These are phyloP conservation scores for Triplophysa siluroides DNA, from an alignment of 2,113 vertebrate genomes.

Conservation along the genomic window DNA sequence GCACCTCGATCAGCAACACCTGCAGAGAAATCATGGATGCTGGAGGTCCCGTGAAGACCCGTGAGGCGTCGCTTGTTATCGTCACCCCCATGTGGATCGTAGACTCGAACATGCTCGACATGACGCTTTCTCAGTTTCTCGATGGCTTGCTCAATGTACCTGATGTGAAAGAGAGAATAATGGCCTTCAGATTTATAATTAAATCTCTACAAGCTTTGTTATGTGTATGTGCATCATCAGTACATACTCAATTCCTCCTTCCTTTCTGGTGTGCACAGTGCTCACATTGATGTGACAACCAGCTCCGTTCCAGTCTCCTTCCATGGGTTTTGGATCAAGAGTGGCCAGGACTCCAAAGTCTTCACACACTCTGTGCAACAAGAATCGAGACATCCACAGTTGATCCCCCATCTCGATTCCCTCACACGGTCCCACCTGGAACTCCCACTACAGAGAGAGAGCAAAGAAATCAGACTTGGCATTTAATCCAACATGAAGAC, in stretches of 20 bases:
- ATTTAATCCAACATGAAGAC: background rate
- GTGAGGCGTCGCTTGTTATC: constrained; percentile 77
- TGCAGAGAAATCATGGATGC: constrained; percentile 71
- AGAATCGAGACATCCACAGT: constrained; percentile 83
- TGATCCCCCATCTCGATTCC: constrained; percentile 84
- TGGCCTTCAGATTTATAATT: background rate
- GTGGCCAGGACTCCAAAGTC: constrained; percentile 75
- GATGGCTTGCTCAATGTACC: constrained; percentile 73
- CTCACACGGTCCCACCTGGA: constrained; percentile 76
- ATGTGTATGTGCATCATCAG: background rate
- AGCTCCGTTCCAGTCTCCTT: constrained; percentile 71
- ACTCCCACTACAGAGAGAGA: constrained; percentile 75
- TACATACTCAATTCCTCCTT: constrained; percentile 78
- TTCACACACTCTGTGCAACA: constrained; percentile 83
- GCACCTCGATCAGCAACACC: constrained; percentile 72
- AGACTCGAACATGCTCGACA: constrained; percentile 72
- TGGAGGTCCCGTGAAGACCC: constrained; percentile 73
- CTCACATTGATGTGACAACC: constrained; percentile 79
- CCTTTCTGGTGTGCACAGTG: constrained; percentile 71
- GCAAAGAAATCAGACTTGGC: background rate
- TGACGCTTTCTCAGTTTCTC: constrained; percentile 74
- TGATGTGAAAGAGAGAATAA: constrained; percentile 36
- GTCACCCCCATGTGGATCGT: constrained; percentile 70
- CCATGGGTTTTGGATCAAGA: constrained; percentile 80
- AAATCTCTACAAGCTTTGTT: background rate